These are phyloP conservation scores for Gnathonemus longibarbis DNA, from an alignment of 2,113 vertebrate species.

Conservation along the genomic window DNA sequence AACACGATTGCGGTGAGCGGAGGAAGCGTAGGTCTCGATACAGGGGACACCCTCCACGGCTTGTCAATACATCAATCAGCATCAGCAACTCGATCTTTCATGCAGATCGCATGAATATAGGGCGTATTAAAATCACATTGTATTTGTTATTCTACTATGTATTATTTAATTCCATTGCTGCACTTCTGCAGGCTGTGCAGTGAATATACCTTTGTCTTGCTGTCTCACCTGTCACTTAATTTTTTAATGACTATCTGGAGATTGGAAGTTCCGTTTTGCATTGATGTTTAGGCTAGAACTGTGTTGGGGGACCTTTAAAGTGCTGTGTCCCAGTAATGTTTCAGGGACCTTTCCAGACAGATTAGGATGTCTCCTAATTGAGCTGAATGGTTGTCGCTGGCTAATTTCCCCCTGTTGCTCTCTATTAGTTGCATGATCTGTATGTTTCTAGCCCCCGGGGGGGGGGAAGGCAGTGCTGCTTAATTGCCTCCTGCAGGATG, in stretches of 20 bases:
- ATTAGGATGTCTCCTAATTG: background rate
- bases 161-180: background rate
- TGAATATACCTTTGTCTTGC: background rate
- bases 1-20: background rate
- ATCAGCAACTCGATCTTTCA: background rate
- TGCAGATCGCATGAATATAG: background rate
- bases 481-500: conserved; percentile 16
- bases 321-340: background rate
- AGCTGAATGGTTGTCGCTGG: background rate
- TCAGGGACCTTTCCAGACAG: background rate
- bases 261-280: background rate
- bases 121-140: background rate
- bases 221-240: background rate
- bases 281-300: background rate
- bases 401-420: conserved; percentile 12
- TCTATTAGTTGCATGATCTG: conserved; percentile 7
- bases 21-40: background rate
- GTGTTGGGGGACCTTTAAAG: background rate
- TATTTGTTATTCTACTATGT: background rate
- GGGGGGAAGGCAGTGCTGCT: background rate
- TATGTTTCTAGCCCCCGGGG: background rate
- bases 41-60: background rate
- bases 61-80: background rate
- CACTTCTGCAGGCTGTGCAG: background rate
- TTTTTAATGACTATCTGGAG: background rate